Conservation (phyloP, 2,888 invertebrate species). For the Priocnemis perturbator region DNA sequence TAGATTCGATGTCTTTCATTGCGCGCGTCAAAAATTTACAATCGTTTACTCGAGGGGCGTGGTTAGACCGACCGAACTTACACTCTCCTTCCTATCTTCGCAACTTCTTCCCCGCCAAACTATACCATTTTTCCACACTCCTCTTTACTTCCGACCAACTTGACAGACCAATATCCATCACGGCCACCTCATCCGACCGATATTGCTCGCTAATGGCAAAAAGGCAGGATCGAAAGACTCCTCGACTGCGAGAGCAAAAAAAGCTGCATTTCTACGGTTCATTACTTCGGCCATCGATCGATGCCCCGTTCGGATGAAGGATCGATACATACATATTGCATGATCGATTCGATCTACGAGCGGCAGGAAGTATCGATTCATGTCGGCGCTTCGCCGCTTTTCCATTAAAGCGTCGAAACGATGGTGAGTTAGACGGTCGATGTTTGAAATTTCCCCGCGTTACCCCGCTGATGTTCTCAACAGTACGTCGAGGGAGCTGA, state of each 20-base stretch:
- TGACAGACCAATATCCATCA: too few species aligned
- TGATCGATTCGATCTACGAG: conserved; percentile 51
- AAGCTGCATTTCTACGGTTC: conserved; percentile 59
- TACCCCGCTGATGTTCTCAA: too few species aligned
- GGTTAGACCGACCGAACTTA: neutral
- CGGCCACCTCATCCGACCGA: neutral
- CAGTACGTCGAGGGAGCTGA: neutral
- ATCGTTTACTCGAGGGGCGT: neutral
- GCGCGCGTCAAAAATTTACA: conserved; percentile 1
- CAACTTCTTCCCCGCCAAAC: too few species aligned
- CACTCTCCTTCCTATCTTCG: too few species aligned
- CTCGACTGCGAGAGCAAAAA: conserved; percentile 50
- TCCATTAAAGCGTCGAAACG: conserved; percentile 26
- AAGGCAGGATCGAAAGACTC: conserved; percentile 39
- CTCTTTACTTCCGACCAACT: too few species aligned
- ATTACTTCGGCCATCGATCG: conserved; percentile 54
- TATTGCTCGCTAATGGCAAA: conserved; percentile 31
- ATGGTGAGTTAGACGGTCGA: neutral
- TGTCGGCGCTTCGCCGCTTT: conserved; percentile 30
- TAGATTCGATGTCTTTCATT: neutral
- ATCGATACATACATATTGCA: conserved; percentile 64
- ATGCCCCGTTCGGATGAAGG: conserved; percentile 46
- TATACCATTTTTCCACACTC: too few species aligned
- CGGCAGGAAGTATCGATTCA: conserved; percentile 51
- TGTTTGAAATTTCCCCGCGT: too few species aligned